Evolutionary conservation across 2,113 vertebrate species (phyloP), one percentile per base, ranked within the genome.

Genomic region (Cygnus atratus): DNA sequence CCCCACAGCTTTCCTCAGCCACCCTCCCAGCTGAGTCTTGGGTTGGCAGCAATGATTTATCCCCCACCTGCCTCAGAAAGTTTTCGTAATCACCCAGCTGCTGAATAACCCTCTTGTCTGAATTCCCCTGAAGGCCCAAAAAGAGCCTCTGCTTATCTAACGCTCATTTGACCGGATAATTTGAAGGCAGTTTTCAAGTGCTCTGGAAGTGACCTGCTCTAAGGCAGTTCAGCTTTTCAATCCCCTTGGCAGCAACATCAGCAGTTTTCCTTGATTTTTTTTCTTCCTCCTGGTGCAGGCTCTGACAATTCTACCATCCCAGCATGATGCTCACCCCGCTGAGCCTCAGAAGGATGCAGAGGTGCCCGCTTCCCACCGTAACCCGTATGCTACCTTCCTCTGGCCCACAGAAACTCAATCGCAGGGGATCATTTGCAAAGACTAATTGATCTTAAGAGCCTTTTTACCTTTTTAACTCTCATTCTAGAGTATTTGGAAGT

Each of bases 51-150:
- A 87, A 73, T 52, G 72, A 58, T 94, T 96, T 95, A 79, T 92
- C 70, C 44, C 66, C 76, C 85, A 89, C 65, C 76, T 65, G 79
- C 90, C 58, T 88, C 91, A 79, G 83, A 88, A 94, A 79, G 72
- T 83, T 92, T 93, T 74, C 93, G 55, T 96, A 76, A 94, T 96
- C 89, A 79, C 71, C 52, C 79, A 84, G 95, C 85, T 94, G 87
- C 87, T 95, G 94, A 94, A 94, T 88, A 86, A 82, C 78, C 33
- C 91, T 86, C 87, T 95, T 92, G 93, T 94, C 48, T 90, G 65
- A 87, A 74, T 95, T 95, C 48, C 92, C 72, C 91, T 1, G 19
- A 65, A 95, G 93, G 94, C 93, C 61, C 76, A 6, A 18, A 82
- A 84, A 59, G 79, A 58, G 73, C 67, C 48, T 92, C 58, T 89